A percentile compares a stretch with the other conserved stretches of the same genome.
These are phyloP conservation scores for Drosophila conformis DNA, from an alignment of 2,888 invertebrate species.

Conservation along the genomic window DNA sequence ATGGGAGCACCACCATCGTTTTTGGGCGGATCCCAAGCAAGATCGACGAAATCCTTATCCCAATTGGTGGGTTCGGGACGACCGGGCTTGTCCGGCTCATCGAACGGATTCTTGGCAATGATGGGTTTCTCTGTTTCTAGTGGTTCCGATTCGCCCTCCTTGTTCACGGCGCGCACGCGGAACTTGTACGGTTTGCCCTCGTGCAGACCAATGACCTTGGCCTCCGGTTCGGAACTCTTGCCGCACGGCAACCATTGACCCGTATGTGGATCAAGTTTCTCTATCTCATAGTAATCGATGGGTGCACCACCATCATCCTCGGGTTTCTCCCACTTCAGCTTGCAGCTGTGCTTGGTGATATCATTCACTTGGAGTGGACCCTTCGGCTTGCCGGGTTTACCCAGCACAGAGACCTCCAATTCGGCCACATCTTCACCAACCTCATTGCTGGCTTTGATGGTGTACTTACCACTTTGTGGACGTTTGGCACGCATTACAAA, in stretches of 20 bases:
- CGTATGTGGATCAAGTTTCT: conserved; percentile 96
- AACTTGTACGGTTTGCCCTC: conserved; percentile 99
- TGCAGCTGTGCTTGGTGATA: conserved; percentile 96
- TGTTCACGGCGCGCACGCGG: conserved; percentile 98
- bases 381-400: conserved; percentile 91
- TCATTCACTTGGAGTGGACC: conserved; percentile 95
- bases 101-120: conserved; percentile 99
- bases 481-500: conserved; percentile 93
- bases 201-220: conserved; percentile 92
- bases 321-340: conserved; percentile 96
- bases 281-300: conserved; percentile 97
- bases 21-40: conserved; percentile 96
- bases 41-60: conserved; percentile 98
- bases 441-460: conserved; percentile 95
- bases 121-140: conserved; percentile 97
- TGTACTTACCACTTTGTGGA: conserved; percentile 93
- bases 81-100: conserved; percentile 96
- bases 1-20: conserved; percentile 98
- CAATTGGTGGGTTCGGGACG: conserved; percentile 95
- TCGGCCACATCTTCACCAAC: conserved; percentile 97
- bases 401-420: conserved; percentile 94
- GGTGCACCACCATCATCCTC: conserved; percentile 98
- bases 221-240: conserved; percentile 93
- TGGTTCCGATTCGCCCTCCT: conserved; percentile 98
- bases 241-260: conserved; percentile 97